Base-by-base conservation (phyloP, 2,113 vertebrate species). In the Thamnophis sirtalis region DNA sequence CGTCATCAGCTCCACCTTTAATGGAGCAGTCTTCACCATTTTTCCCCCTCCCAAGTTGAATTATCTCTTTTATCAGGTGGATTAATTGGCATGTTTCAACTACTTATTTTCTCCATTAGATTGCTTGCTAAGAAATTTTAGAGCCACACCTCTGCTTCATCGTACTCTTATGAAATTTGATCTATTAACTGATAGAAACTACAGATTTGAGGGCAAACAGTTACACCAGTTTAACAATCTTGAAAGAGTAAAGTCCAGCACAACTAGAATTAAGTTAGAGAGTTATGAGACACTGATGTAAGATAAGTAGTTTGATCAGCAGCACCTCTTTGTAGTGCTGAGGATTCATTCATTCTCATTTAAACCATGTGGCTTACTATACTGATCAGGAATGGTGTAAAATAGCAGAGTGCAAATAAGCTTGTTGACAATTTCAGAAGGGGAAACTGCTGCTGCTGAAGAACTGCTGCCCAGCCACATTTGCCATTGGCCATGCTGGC, bases 31-130 rank as follows among this genome's bases (percentile, higher is more conserved):
- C 5, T 33, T 33, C 28, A 17, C 26, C 63, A 68, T 68, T 68
- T 68, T 68, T 68, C 28, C 33, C n/a, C 63, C 63, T 33, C 63
- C 24, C 2, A 33, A 68, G 63, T 33, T 92, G 88, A 94, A 84
- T 38, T 43, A 43, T 43, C 73, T 80, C 33, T 43, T 80, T 93
- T 48, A 94, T 9, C 0, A 56, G 53, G 86, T 8, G 92, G 38
- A 92, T 90, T 92, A 94, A 87, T 89, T 95, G 90, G 63, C 68
- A 94, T 56, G 68, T 88, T 92, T 28, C 63, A 88, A n/a, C n/a
- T 95, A 93, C 8, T 92, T 28, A 84, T 89, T 93, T 95, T 60
- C 26, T 96, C 95, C 95, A 94, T 87, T 95, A 94, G 95, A 38
- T 54, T 94, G 2, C 87, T 91, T 93, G 92, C 87, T 92, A 95